Evolutionary conservation across 1,140 invertebrate species (phyloP), one percentile per base, ranked within the genome.

Genomic region (Galleria mellonella): DNA sequence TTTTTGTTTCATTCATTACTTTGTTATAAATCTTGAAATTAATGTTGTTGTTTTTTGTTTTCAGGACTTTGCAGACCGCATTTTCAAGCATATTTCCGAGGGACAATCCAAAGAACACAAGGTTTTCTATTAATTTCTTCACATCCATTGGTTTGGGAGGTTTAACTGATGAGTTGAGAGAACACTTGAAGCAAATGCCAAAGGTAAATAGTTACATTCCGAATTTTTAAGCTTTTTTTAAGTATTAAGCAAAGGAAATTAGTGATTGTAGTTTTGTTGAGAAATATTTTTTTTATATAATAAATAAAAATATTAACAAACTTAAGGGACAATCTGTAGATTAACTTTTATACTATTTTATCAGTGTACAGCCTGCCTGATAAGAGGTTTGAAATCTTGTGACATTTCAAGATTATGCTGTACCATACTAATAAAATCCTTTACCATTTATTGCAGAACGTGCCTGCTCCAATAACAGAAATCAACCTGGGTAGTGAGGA

Each of bases 61-160:
- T 54, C 79, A 95, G 94, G 47, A 96, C 95, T 7, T 66, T 99
- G 15, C 91, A 95, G 65, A 87, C 89, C 32, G 94, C 94, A 23
- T 98, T 99, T 87, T 91, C 94, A 48, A 98, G 98, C 0, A 73
- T 99, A 8, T 97, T 99, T 85, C 98, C 98, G 0, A 89, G 95
- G 48, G 97, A 99, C 78, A 94, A 98, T 87, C 97, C 98, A 0
- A 93, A 95, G 69, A 97, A 99, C 78, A 99, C 97, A 0, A 88
- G 98, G 67, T 99, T 99, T 88, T 95, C 98, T 0, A 99, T 99
- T 35, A 99, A 99, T 72, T 99, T 99, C 83, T 99, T 99, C 73
- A 99, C 98, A 0, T 97, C 97, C 0, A 99, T 99, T 79, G 98
- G 98, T 60, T 88, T 99, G 11, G 98, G 98, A 44, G 97, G 97